Evolutionary conservation across 1,140 invertebrate genomes (phyloP).

Genomic region (Acromyrmex heyeri): DNA sequence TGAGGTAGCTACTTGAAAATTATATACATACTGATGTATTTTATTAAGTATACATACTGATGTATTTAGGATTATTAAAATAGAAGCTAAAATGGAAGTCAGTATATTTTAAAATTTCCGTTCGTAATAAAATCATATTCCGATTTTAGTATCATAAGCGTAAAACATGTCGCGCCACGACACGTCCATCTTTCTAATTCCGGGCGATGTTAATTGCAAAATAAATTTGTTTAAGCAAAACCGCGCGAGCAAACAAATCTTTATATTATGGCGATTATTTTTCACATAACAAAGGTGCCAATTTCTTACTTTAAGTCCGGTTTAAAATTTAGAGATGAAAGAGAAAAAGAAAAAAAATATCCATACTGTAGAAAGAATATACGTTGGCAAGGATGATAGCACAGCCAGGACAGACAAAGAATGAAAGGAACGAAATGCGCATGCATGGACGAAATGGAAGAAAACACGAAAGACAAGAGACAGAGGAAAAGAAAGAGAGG

Average conservation of each 20-base stretch:
- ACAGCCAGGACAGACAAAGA: slow-evolving; percentile 44
- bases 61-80: not conserved
- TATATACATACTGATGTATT: not conserved
- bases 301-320: slow-evolving; percentile 17
- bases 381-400: slow-evolving; percentile 40
- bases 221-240: slow-evolving; percentile 38
- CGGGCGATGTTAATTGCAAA: slow-evolving; percentile 5
- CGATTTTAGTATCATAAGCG: slow-evolving; percentile 1
- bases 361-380: slow-evolving; percentile 23
- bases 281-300: not conserved
- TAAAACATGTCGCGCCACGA: slow-evolving; percentile 4
- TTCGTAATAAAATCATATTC: not conserved
- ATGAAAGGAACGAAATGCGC: slow-evolving; percentile 18
- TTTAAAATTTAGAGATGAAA: not conserved
- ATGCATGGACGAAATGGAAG: slow-evolving; percentile 15
- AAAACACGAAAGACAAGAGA: slow-evolving; percentile 11
- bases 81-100: not conserved
- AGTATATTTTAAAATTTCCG: not conserved
- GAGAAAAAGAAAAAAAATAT: slow-evolving; percentile 23
- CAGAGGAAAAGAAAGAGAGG: not conserved
- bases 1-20: not conserved
- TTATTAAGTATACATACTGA: too few relatives aligned
- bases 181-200: slow-evolving; percentile 8
- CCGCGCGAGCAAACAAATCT: not conserved
- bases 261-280: slow-evolving; percentile 40